phyloP scores from a whole-genome alignment of 2,113 vertebrate species.

The Elaphurus davidianus region DNA sequence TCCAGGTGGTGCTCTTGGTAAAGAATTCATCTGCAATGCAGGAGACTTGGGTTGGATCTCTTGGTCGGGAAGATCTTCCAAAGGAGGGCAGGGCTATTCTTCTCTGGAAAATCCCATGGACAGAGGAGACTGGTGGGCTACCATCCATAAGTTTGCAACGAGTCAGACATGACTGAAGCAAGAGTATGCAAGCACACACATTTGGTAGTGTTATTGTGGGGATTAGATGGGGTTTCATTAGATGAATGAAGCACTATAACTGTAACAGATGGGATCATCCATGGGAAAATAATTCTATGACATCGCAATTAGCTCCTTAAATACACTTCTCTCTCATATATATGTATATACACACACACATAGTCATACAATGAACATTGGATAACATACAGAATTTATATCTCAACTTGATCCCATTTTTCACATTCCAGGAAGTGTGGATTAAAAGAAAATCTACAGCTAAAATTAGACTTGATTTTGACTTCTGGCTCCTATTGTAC shows the following conservation, averaged over 20 bases:
- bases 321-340: background rate
- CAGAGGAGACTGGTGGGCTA: background rate
- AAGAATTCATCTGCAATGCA: background rate
- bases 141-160: rapidly evolving
- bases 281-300: background rate
- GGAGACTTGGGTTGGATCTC: background rate
- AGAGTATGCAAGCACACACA: background rate
- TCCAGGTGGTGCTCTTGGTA: background rate
- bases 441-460: background rate
- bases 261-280: background rate
- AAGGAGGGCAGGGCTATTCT: background rate
- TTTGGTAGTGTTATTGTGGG: background rate
- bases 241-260: background rate
- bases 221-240: background rate
- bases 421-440: background rate
- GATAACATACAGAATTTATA: background rate
- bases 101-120: background rate
- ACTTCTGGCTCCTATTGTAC: background rate
- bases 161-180: background rate
- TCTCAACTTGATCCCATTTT: background rate
- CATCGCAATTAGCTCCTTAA: background rate
- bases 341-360: background rate
- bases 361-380: background rate
- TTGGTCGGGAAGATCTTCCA: background rate
- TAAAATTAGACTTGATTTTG: background rate